Base-by-base conservation (phyloP, 2,797 vertebrate species). In the Avahi laniger region DNA sequence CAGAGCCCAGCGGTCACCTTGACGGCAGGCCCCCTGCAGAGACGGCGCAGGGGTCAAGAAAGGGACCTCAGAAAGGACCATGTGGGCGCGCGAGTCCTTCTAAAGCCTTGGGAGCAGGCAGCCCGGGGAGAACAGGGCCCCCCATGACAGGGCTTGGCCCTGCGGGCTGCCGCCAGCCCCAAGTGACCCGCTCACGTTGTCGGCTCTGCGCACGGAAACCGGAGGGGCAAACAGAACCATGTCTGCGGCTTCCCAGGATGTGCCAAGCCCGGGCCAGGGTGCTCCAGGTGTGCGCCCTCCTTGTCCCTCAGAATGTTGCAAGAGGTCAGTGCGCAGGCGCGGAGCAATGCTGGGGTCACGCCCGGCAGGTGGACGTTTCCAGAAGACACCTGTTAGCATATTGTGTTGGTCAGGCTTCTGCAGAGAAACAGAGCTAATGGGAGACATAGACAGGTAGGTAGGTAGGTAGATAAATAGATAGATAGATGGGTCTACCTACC, bases 251-350 rank as follows among this genome's bases (percentile, higher is more conserved):
- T 8, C 33, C 17, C 3, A n/a, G 33, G 33, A 65, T 4, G 5
- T 4, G 61, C 7, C 61, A 18, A 15, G 6, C 15, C 15, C 15
- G 17, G 7, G 6, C 63, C 33, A 1, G 1, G 1, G 52, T 22
- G 3, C 57, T 57, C 9, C 57, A 4, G 24, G 57, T 26, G 9
- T n/a, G 63, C 63, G 15, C 63, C 63, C 15, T 17, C 61, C 1
- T n/a, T 14, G 7, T 15, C 30, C 6, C 61, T 17, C 61, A 17
- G 15, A n/a, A 65, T 17, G 61, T 65, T 15, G 7, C 33, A 0
- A 65, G 33, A 65, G 30, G 63, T n/a, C 63, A n/a, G 33, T 18
- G 63, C 7, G 33, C 63, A 18, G 61, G 63, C 15, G 15, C 14
- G 33, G 6, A n/a, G 33, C 63, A n/a, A 63, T 15, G 33, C 33